Base-by-base conservation (phyloP, 2,888 invertebrate genomes). In the Agapetus fuscipes region DNA sequence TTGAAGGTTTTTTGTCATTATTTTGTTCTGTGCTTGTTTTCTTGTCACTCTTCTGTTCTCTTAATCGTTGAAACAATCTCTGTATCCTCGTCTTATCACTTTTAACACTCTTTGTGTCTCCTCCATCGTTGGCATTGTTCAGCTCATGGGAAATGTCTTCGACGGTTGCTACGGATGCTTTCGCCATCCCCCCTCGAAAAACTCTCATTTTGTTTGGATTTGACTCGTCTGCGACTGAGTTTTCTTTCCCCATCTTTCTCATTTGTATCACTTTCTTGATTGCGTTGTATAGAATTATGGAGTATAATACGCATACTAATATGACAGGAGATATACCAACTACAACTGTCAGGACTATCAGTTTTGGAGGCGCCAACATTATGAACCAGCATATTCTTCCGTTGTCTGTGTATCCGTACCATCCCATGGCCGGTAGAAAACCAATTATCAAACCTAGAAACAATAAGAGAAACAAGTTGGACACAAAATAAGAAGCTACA, bases 381-480 rank as follows among this genome's bases (percentile, higher is more conserved):
- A 74, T 69, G 53, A 77, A 78, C 64, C 71, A 72, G 53, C 78
- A 78, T 29, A 70, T 55, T 53, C 58, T 61, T 37, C 71, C 71
- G 39, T 67, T 65, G 42, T 68, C 59, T 1, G 69, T 67, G 39
- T 64, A 57, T 10, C 70, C 71, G 15, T 64, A 58, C 71, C 76
- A 74, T 43, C 78, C 78, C 55, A 73, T 71, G 2, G 64, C 59
- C 15, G 78, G 78, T 49, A 78, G 55, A 52, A 74, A 77, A 43
- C 76, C 76, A 24, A 78, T 62, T 14, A 64, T 54, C 10, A 72
- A 52, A 52, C 76, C 76, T 74, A 62, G 17, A 60, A 59, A 13
- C 15, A 30, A n/a, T n/a, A n/a, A n/a, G 6, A 29, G 6, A 29
- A 29, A 29, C 12, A 13, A n/a, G 6, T 29, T 9, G 25, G 10